A percentile compares a stretch with the other conserved stretches of the same genome.
Conservation (phyloP, 2,797 vertebrate genomes). For the Brachyalestes nurse region DNA sequence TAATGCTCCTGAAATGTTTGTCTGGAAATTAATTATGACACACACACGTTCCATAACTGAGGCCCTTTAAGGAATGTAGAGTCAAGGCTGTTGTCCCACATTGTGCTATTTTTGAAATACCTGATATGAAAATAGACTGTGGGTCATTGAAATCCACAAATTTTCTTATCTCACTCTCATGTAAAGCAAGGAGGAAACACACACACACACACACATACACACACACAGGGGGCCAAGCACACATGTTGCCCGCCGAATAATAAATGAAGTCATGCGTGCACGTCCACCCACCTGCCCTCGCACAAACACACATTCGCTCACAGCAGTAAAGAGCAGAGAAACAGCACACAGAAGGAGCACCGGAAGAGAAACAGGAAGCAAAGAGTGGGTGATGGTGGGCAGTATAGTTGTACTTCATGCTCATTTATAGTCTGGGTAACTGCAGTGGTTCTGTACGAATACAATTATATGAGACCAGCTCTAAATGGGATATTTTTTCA, state of each 20-base stretch:
- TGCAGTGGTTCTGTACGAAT: too few species aligned
- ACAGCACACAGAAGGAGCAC: conserved; percentile 46
- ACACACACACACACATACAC: conserved; percentile 25
- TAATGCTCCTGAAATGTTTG: too few species aligned
- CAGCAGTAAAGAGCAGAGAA: conserved; percentile 27
- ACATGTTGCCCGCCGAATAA: conserved; percentile 54
- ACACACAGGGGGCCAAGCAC: conserved; percentile 25
- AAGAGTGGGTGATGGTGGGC: conserved; percentile 25
- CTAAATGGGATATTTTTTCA: too few species aligned
- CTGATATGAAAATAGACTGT: background rate
- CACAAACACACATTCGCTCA: background rate
- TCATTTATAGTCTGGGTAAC: conserved; percentile 15
- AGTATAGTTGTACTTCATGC: background rate
- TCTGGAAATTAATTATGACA: too few species aligned
- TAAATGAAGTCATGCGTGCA: conserved; percentile 3
- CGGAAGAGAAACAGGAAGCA: conserved; percentile 54
- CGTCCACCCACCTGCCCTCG: background rate
- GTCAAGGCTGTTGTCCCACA: background rate
- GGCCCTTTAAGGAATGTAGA: background rate
- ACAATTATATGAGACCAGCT: background rate
- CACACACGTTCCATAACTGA: too few species aligned
- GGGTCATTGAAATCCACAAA: background rate
- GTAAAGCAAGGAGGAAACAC: background rate
- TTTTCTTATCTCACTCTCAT: background rate
- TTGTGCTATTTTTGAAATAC: background rate